Percentiles rank a stretch among this genome's conserved stretches.
Conservation (phyloP, 2,797 vertebrate genomes). For the Myiothlypis chrysogaster region DNA sequence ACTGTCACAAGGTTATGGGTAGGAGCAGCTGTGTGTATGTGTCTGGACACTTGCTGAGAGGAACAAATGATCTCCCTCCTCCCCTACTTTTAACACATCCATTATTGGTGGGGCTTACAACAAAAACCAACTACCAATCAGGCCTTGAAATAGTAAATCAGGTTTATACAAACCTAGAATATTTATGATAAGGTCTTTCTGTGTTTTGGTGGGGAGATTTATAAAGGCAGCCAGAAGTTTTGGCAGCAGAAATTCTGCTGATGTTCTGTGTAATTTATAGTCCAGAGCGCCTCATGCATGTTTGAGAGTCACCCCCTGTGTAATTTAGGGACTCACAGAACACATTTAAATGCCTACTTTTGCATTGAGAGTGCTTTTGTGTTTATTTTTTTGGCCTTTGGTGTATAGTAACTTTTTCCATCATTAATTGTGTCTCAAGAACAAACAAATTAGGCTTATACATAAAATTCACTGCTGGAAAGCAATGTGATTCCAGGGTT, state of each 20-base stretch:
- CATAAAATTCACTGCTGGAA: not conserved
- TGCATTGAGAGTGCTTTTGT: not conserved
- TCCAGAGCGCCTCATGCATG: not conserved
- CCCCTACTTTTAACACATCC: not conserved
- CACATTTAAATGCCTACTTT: not conserved
- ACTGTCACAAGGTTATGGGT: not conserved
- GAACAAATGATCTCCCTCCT: not conserved
- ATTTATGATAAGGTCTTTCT: not conserved
- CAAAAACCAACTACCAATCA: conserved; percentile 7
- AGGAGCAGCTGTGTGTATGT: not conserved
- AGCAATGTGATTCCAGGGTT: not conserved
- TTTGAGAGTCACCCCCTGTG: not conserved
- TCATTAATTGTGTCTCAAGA: not conserved
- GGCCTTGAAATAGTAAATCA: not conserved
- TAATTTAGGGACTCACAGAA: conserved; percentile 11
- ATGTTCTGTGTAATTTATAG: conserved; percentile 2
- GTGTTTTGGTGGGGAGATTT: conserved; percentile 33
- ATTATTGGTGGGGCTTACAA: not conserved
- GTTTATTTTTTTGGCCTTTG: not conserved
- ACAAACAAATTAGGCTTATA: not conserved
- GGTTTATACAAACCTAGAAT: not conserved
- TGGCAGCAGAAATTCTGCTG: conserved; percentile 3
- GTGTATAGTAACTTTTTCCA: not conserved
- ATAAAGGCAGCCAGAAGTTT: not conserved
- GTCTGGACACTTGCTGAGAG: not conserved